These are phyloP conservation scores for Poeciliopsis gracilis DNA, from an alignment of 2,797 vertebrate species.

Conservation along the genomic window DNA sequence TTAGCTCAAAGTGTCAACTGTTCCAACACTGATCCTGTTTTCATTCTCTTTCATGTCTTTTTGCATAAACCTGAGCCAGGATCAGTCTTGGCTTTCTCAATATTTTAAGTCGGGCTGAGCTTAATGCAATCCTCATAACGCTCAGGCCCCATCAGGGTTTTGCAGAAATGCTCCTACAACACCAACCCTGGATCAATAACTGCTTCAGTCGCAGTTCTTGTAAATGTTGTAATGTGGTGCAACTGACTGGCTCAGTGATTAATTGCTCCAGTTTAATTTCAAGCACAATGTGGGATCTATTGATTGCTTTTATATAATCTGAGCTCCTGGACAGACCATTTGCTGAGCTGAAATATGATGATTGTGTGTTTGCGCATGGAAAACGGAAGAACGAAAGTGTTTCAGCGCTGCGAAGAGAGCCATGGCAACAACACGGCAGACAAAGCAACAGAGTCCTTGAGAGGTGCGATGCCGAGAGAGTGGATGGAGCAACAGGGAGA, in stretches of 20 bases:
- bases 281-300: conserved; percentile 38
- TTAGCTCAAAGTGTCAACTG: neutral
- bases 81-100: neutral
- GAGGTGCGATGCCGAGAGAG: conserved; percentile 57
- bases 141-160: conserved; percentile 8
- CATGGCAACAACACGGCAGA: conserved; percentile 76
- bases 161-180: conserved; percentile 23
- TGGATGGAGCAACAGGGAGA: conserved; percentile 64
- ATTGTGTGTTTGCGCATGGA: conserved; percentile 24
- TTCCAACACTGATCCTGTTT: neutral
- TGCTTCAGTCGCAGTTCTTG: conserved; percentile 32
- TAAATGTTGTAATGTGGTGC: conserved; percentile 44
- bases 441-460: conserved; percentile 80
- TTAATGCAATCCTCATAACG: conserved; percentile 5
- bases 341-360: conserved; percentile 30
- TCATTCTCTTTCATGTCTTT: neutral
- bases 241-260: conserved; percentile 50
- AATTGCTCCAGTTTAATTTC: conserved; percentile 30
- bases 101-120: neutral
- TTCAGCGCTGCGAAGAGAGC: conserved; percentile 70
- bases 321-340: conserved; percentile 36
- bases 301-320: conserved; percentile 46
- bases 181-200: conserved; percentile 42
- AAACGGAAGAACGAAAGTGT: conserved; percentile 53
- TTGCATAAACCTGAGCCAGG: conserved; percentile 4